phyloP scores from a whole-genome alignment of 2,888 invertebrate genomes.

The Stramonita haemastoma region DNA sequence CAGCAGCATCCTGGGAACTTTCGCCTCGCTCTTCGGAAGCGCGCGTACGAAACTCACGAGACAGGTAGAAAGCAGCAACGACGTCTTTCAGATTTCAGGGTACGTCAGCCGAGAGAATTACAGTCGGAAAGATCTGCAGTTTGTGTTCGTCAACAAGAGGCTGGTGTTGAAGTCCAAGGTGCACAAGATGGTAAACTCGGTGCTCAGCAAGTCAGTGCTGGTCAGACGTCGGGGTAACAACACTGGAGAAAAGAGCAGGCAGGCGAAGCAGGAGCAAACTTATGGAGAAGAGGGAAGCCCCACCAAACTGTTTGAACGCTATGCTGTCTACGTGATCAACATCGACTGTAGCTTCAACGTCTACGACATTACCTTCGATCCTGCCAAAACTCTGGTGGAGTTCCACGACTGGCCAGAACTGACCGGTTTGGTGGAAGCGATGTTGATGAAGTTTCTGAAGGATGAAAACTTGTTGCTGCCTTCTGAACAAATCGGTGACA shows the following conservation, averaged over 20 bases:
- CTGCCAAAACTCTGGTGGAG: conserved; percentile 80
- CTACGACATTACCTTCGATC: conserved; percentile 80
- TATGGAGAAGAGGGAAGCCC: conserved; percentile 57
- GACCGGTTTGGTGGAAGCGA: conserved; percentile 77
- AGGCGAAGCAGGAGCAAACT: background rate
- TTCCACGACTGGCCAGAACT: conserved; percentile 81
- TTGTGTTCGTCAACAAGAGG: conserved; percentile 84
- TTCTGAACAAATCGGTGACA: conserved; percentile 30
- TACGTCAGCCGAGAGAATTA: conserved; percentile 80
- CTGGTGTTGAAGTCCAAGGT: conserved; percentile 80
- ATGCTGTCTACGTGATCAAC: conserved; percentile 80
- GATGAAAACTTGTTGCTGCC: conserved; percentile 57
- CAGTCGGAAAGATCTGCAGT: conserved; percentile 80
- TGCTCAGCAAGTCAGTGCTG: conserved; percentile 72
- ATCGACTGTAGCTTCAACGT: conserved; percentile 80
- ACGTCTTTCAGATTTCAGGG: conserved; percentile 81
- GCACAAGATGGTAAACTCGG: conserved; percentile 78
- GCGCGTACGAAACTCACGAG: conserved; percentile 76
- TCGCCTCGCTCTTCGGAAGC: conserved; percentile 79
- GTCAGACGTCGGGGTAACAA: conserved; percentile 49
- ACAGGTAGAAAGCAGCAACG: conserved; percentile 76
- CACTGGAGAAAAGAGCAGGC: conserved; percentile 35
- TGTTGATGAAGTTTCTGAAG: conserved; percentile 64
- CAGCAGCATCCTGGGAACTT: conserved; percentile 80
- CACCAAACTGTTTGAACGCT: conserved; percentile 64